A percentile compares a stretch with the other conserved stretches of the same genome.
phyloP scores from a whole-genome alignment of 2,888 invertebrate genomes.

The Ischnus inquisitorius region DNA sequence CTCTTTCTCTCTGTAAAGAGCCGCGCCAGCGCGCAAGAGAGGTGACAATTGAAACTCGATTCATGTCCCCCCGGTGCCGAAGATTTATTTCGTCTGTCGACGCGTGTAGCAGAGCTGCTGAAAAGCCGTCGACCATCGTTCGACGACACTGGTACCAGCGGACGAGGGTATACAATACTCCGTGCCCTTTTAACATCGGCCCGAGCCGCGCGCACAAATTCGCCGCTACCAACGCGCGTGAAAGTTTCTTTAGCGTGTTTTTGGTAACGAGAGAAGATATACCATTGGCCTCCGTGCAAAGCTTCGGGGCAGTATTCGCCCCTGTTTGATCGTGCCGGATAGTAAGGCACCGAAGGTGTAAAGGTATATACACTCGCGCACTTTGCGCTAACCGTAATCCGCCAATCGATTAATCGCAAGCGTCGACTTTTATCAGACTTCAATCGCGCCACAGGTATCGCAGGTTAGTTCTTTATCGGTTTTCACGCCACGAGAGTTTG shows the following conservation, averaged over 20 bases:
- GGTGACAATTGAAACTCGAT: slow-evolving; percentile 75
- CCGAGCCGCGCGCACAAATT: slow-evolving; percentile 10
- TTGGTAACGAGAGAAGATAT: slow-evolving; percentile 37
- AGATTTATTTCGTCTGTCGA: slow-evolving; percentile 64
- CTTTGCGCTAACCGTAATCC: slow-evolving; percentile 36
- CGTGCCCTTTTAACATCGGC: slow-evolving; percentile 23
- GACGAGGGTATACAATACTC: slow-evolving; percentile 18
- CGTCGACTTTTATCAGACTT: slow-evolving; percentile 42
- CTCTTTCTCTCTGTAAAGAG: slow-evolving; percentile 26
- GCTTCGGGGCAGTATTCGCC: slow-evolving; percentile 14
- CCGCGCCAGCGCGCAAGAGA: slow-evolving; percentile 33
- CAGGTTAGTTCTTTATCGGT: slow-evolving; percentile 5
- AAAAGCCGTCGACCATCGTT: slow-evolving; percentile 53
- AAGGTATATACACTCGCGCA: slow-evolving; percentile 12
- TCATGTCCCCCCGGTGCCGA: slow-evolving; percentile 55
- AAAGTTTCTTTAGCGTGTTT: slow-evolving; percentile 40
- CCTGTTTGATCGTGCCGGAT: slow-evolving; percentile 35
- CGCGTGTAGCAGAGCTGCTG: slow-evolving; percentile 23
- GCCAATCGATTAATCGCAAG: slow-evolving; percentile 41
- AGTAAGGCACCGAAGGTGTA: slow-evolving; percentile 19
- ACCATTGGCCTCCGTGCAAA: slow-evolving; percentile 2
- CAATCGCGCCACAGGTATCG: slow-evolving; percentile 27
- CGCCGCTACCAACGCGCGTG: slow-evolving; percentile 18
- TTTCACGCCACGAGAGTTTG: not conserved
- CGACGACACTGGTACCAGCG: slow-evolving; percentile 1